Evolutionary conservation across 2,113 vertebrate genomes (phyloP), one percentile per base, ranked within the genome.

Genomic region (Phoenicopterus ruber): DNA sequence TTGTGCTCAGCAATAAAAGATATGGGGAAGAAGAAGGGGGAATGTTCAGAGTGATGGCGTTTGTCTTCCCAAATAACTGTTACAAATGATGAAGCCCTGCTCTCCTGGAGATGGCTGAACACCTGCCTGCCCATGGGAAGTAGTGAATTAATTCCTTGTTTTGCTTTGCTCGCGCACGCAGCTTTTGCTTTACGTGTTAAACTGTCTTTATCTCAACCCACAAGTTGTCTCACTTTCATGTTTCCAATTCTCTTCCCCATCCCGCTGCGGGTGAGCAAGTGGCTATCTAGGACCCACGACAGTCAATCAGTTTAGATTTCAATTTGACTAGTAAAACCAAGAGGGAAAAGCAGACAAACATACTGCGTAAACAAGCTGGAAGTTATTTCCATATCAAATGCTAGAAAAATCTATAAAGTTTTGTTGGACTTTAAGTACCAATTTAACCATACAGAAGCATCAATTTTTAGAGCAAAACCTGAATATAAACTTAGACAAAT

Each of bases 1-100:
- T 17, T 5, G 6, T 9, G 25, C 2, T 66, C 40, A 57, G 50
- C 10, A 66, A 54, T 31, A n/a, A 58, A 70, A n/a, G n/a, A 11
- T 7, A 29, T 7, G 12, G 47, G 12, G 26, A 61, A 71, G 46
- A 17, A 42, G 15, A 25, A n/a, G n/a, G n/a, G n/a, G n/a, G n/a
- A n/a, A 87, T 14, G 42, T 46, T 49, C 7, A 9, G 19, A 70
- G 18, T 32, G 7, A 88, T 14, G 29, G 42, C 42, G 42, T 42
- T 42, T 42, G 42, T 42, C 42, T 42, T 42, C 42, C 42, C 42
- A 42, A 42, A 14, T 42, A 42, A 42, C 42, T 14, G 15, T 42
- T 49, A 21, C 0, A 0, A 1, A 1, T 24, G 28, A 66, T 14
- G 10, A 7, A 82, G 15, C 36, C 36, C 62, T 6, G 18, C 25